Conservation (phyloP, 2,888 invertebrate genomes). For the Lycaena phlaeas region DNA sequence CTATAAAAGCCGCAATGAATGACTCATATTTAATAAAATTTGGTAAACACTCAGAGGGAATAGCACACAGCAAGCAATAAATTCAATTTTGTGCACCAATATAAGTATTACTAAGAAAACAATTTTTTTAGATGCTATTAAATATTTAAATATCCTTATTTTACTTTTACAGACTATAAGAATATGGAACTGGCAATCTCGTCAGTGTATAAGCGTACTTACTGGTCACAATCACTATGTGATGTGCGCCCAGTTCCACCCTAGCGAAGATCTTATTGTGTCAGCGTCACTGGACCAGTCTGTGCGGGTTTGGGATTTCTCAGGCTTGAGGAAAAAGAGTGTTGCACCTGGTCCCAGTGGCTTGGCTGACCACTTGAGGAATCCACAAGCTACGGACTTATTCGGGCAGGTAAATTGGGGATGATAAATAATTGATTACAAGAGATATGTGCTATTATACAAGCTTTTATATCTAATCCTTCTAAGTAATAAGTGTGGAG, state of each 20-base stretch:
- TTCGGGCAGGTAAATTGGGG: constrained; percentile 84
- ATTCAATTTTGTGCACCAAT: no score
- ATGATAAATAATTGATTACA: no score
- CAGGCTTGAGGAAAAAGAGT: constrained; percentile 95
- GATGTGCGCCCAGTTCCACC: constrained; percentile 99
- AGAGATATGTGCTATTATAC: no score
- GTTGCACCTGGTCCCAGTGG: constrained; percentile 96
- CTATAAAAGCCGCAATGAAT: no score
- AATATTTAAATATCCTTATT: no score
- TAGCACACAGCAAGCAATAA: no score
- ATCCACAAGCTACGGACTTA: constrained; percentile 90
- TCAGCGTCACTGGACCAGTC: constrained; percentile 98
- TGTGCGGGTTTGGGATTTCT: constrained; percentile 99
- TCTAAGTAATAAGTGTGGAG: no score
- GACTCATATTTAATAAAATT: no score
- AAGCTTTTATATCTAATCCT: no score
- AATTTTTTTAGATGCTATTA: no score
- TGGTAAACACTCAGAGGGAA: no score
- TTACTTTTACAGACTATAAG: constrained; percentile 93
- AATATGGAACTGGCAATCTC: constrained; percentile 99
- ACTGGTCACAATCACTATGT: constrained; percentile 99
- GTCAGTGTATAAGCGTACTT: constrained; percentile 94
- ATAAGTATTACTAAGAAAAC: no score
- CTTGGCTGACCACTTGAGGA: constrained; percentile 88
- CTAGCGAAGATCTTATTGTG: constrained; percentile 95